phyloP scores from a whole-genome alignment of 2,888 invertebrate genomes.

The Microplitis manilae region DNA sequence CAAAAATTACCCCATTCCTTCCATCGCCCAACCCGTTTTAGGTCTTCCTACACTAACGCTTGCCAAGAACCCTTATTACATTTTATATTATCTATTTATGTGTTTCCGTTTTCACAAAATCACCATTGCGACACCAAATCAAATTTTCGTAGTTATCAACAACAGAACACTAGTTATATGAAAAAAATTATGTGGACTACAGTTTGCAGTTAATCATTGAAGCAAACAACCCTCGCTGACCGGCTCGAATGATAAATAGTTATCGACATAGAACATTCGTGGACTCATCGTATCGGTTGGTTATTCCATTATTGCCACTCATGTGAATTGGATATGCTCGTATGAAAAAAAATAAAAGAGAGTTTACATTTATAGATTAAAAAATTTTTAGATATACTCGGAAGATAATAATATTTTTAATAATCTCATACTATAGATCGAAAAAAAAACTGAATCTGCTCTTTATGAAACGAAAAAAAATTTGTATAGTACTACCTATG shows the following conservation, averaged over 20 bases:
- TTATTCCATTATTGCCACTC: slow-evolving; percentile 63
- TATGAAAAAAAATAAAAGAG: neutral
- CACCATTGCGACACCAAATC: slow-evolving; percentile 22
- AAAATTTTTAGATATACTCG: neutral
- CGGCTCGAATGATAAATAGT: slow-evolving; percentile 39
- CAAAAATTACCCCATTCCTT: slow-evolving; percentile 29
- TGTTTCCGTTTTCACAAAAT: slow-evolving; percentile 45
- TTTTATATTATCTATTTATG: slow-evolving; percentile 59
- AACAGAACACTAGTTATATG: neutral
- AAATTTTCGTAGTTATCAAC: slow-evolving; percentile 9
- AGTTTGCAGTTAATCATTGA: neutral
- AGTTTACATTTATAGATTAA: neutral
- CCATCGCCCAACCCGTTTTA: slow-evolving; percentile 43
- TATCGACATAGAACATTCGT: slow-evolving; percentile 47
- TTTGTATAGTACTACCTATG: no score
- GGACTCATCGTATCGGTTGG: slow-evolving; percentile 39
- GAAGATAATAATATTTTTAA: neutral
- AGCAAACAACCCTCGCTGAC: neutral
- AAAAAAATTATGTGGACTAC: neutral
- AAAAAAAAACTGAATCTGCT: no score
- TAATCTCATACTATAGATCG: no score
- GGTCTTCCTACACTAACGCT: slow-evolving; percentile 53
- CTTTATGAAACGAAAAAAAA: no score
- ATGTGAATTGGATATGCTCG: slow-evolving; percentile 61
- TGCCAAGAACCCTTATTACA: slow-evolving; percentile 65